phyloP scores from a whole-genome alignment of 2,797 vertebrate species.

The Scyliorhinus canicula region DNA sequence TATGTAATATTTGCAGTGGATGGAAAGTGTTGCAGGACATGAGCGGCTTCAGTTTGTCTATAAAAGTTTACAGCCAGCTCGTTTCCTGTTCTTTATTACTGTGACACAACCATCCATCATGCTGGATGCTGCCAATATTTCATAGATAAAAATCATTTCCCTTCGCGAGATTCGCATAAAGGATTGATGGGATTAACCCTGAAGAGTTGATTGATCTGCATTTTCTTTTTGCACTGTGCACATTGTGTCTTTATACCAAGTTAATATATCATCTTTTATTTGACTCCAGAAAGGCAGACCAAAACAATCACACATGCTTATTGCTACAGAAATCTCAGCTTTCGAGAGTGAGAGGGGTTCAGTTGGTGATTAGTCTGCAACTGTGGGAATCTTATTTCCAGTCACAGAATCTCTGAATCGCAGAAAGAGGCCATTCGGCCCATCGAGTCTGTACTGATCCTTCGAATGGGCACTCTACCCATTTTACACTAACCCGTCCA shows the following conservation, averaged over 20 bases:
- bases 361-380: slow-evolving; percentile 30
- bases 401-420: too few species aligned
- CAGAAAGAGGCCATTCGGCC: too few species aligned
- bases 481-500: too few species aligned
- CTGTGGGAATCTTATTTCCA: slow-evolving; percentile 11
- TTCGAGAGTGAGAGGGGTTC: neutral
- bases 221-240: neutral
- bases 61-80: slow-evolving; percentile 31
- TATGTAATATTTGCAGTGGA: slow-evolving; percentile 9
- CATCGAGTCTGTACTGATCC: too few species aligned
- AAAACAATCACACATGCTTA: slow-evolving; percentile 30
- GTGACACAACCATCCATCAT: neutral
- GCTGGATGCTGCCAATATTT: slow-evolving; percentile 19
- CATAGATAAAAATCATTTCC: slow-evolving; percentile 25
- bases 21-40: slow-evolving; percentile 4
- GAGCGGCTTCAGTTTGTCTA: slow-evolving; percentile 3
- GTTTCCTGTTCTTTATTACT: slow-evolving; percentile 29
- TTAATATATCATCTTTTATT: slow-evolving; percentile 34
- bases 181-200: slow-evolving; percentile 18
- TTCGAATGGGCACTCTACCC: too few species aligned
- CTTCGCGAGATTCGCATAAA: slow-evolving; percentile 24
- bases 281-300: slow-evolving; percentile 25
- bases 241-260: slow-evolving; percentile 30
- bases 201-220: slow-evolving; percentile 39
- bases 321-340: neutral